These are phyloP conservation scores for Parnassius glacialis DNA, from an alignment of 2,888 invertebrate genomes.

Conservation along the genomic window DNA sequence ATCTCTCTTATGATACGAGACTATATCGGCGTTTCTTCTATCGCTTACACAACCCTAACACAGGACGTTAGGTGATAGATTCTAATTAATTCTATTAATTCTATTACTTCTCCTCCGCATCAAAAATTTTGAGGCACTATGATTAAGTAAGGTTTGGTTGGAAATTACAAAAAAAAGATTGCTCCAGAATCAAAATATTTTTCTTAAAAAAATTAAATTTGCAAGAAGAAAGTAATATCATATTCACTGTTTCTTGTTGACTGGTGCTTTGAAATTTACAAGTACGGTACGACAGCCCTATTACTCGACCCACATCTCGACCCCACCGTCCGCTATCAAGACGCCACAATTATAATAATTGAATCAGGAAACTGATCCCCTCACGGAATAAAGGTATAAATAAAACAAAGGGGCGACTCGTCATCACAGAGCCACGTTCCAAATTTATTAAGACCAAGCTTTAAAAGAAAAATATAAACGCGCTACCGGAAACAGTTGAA, in stretches of 20 bases:
- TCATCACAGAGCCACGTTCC: constrained; percentile 42
- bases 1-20: too few relatives aligned
- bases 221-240: too few relatives aligned
- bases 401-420: constrained; percentile 55
- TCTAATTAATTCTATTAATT: too few relatives aligned
- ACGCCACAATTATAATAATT: constrained; percentile 65
- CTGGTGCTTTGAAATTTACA: neutral
- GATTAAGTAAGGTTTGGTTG: too few relatives aligned
- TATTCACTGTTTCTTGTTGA: neutral
- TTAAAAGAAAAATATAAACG: constrained; percentile 42
- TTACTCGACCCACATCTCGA: constrained; percentile 35
- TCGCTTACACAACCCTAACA: too few relatives aligned
- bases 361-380: constrained; percentile 66
- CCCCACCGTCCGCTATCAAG: constrained; percentile 27
- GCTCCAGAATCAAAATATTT: too few relatives aligned
- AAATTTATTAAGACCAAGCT: constrained; percentile 56
- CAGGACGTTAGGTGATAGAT: too few relatives aligned
- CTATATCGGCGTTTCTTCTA: too few relatives aligned
- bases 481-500: constrained; percentile 2
- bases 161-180: too few relatives aligned
- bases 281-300: constrained; percentile 9
- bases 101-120: too few relatives aligned
- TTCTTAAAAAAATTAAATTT: too few relatives aligned
- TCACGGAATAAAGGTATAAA: constrained; percentile 51
- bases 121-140: too few relatives aligned